Evolutionary conservation across 2,888 invertebrate genomes (phyloP).

Genomic region (Drosophila multiciliata): DNA sequence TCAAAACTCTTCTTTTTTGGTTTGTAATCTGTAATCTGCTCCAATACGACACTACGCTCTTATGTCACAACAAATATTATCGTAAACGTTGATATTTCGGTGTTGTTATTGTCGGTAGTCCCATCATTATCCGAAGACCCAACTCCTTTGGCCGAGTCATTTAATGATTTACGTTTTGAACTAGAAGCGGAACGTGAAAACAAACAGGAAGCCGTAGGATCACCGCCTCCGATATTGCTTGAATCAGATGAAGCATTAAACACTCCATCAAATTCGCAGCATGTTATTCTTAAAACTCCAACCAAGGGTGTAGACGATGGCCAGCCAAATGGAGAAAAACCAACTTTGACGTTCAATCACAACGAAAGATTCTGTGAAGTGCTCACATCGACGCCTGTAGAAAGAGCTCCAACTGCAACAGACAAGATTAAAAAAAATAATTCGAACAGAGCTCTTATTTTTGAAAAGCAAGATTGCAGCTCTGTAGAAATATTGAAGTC

Average conservation of each 20-base stretch:
- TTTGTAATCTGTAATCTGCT: slow-evolving; percentile 16
- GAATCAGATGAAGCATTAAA: slow-evolving; percentile 72
- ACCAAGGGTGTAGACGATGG: slow-evolving; percentile 47
- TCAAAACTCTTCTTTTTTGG: slow-evolving; percentile 25
- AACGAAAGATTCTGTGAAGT: slow-evolving; percentile 56
- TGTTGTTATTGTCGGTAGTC: slow-evolving; percentile 71
- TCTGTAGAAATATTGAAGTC: slow-evolving; percentile 11
- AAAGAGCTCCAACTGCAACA: slow-evolving; percentile 15
- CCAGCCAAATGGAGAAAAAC: slow-evolving; percentile 24
- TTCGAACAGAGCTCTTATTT: slow-evolving; percentile 50
- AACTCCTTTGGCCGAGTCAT: slow-evolving; percentile 85
- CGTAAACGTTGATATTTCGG: slow-evolving; percentile 28
- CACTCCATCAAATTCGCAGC: slow-evolving; percentile 61
- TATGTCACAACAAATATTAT: slow-evolving; percentile 20
- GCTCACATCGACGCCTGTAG: slow-evolving; percentile 80
- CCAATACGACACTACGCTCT: slow-evolving; percentile 24
- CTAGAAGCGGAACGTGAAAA: slow-evolving; percentile 78
- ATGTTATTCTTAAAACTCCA: slow-evolving; percentile 42
- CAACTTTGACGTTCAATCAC: slow-evolving; percentile 16
- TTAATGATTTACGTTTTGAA: slow-evolving; percentile 84
- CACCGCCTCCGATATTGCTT: slow-evolving; percentile 66
- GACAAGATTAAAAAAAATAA: slow-evolving; percentile 13
- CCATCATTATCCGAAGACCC: slow-evolving; percentile 85
- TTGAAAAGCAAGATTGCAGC: slow-evolving; percentile 48
- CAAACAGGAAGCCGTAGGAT: slow-evolving; percentile 45